Conservation (phyloP, 2,888 invertebrate genomes). For the Pterobdella sp. region DNA sequence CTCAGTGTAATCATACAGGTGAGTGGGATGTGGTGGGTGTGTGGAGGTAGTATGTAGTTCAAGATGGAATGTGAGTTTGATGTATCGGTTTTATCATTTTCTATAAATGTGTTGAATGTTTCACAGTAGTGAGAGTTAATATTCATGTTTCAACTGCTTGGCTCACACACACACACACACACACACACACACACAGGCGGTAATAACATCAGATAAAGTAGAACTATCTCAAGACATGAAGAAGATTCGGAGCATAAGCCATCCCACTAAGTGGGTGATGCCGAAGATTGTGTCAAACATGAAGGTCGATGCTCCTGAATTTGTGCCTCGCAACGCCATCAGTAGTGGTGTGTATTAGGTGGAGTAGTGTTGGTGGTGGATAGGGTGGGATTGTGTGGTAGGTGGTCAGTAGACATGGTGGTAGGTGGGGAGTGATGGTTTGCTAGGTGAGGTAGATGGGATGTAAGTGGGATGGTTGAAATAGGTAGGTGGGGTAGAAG, state of each 20-base stretch:
- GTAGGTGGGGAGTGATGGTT: too few relatives aligned
- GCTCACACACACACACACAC: background rate
- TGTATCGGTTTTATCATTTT: background rate
- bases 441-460: too few relatives aligned
- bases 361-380: too few relatives aligned
- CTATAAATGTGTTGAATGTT: background rate
- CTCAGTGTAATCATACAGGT: background rate
- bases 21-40: background rate
- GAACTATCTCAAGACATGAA: slow-evolving; percentile 5
- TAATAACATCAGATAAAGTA: background rate
- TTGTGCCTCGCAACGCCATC: slow-evolving; percentile 3
- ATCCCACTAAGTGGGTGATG: slow-evolving; percentile 4
- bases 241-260: background rate
- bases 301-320: slow-evolving; percentile 7
- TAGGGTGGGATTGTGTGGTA: too few relatives aligned
- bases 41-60: background rate
- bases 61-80: background rate
- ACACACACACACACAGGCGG: background rate
- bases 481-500: too few relatives aligned
- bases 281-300: background rate
- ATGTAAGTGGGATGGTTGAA: too few relatives aligned
- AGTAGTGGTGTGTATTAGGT: too few relatives aligned
- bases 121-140: background rate
- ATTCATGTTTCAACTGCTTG: background rate
- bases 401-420: too few relatives aligned